phyloP scores from a whole-genome alignment of 2,113 vertebrate genomes.

The Chiloscyllium plagiosum region DNA sequence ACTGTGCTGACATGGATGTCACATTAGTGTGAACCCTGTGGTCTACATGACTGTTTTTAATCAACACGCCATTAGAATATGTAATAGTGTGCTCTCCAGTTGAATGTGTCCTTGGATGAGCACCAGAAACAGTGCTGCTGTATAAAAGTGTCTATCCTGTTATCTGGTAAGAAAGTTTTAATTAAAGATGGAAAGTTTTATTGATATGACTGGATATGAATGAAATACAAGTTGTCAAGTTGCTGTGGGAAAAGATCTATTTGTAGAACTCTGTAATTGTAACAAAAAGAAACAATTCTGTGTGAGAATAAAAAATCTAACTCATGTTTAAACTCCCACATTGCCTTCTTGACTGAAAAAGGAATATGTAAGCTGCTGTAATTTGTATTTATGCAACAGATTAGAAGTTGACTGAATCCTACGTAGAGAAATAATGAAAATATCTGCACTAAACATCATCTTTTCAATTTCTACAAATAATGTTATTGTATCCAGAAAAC shows the following conservation, averaged over 20 bases:
- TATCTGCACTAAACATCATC: background rate
- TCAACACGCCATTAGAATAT: background rate
- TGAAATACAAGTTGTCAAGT: background rate
- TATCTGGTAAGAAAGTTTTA: background rate
- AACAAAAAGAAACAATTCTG: background rate
- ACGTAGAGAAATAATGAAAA: background rate
- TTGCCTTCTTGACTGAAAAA: background rate
- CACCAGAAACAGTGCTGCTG: background rate
- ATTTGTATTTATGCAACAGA: background rate
- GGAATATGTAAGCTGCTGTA: background rate
- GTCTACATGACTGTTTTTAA: background rate
- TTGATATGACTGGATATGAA: background rate
- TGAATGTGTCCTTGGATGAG: background rate
- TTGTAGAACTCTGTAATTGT: background rate
- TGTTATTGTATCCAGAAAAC: background rate
- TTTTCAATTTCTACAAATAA: background rate
- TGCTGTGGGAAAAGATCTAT: background rate
- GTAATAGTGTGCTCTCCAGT: background rate
- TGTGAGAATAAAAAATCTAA: background rate
- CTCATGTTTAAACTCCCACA: background rate
- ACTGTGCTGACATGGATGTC: background rate
- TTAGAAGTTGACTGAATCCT: background rate
- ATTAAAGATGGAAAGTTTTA: background rate
- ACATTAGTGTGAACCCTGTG: background rate
- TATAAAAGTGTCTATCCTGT: background rate